Conservation (phyloP, 2,797 vertebrate species). For the Sebastiscus tertius region DNA sequence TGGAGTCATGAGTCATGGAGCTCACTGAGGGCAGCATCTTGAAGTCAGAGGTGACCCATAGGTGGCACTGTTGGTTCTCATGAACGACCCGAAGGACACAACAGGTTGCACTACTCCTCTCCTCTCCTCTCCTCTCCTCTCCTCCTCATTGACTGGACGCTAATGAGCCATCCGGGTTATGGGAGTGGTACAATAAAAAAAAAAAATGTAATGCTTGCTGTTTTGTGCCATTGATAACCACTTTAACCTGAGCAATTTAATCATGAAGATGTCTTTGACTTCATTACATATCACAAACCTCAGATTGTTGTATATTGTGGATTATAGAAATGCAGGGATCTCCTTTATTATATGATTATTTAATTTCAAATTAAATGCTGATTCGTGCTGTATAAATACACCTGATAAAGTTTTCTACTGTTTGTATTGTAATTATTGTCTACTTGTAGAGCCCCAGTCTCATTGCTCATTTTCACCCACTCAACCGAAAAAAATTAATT, state of each 20-base stretch:
- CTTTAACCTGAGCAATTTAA: background rate
- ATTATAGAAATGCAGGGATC: background rate
- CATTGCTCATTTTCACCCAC: background rate
- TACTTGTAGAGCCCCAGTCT: background rate
- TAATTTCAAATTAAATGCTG: background rate
- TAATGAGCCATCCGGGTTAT: conserved; percentile 9
- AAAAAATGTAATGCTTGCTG: background rate
- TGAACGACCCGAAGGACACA: conserved; percentile 43
- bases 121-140: background rate
- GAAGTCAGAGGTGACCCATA: conserved; percentile 52
- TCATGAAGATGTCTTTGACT: background rate
- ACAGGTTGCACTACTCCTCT: conserved; percentile 67
- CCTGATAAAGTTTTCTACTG: background rate
- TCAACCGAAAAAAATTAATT: conserved; percentile 8
- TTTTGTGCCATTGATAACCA: background rate
- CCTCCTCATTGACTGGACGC: conserved; percentile 1
- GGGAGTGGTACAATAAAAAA: background rate
- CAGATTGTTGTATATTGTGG: background rate
- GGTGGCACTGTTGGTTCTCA: conserved; percentile 80
- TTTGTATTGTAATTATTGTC: background rate
- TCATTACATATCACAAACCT: background rate
- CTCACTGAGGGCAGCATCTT: conserved; percentile 24
- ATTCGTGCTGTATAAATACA: background rate
- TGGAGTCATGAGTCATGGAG: conserved; percentile 38
- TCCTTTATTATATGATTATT: background rate